Evolutionary conservation across 2,888 invertebrate species (phyloP).

Genomic region (Cheilosia vernalis): DNA sequence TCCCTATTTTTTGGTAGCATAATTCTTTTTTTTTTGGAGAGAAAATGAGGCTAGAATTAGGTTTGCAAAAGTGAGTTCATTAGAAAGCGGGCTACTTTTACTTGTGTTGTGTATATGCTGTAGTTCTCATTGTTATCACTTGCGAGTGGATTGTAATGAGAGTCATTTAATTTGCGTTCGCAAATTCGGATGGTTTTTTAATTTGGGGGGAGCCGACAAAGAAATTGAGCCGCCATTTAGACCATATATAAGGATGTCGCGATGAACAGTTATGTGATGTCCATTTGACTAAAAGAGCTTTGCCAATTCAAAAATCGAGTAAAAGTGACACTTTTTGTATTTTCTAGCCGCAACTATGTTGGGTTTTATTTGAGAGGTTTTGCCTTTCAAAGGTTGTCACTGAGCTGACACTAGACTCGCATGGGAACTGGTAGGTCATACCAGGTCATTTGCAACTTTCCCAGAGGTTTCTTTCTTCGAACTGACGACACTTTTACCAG

Average conservation of each 20-base stretch:
- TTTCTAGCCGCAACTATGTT: no score
- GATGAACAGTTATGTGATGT: background rate
- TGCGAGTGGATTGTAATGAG: conserved; percentile 68
- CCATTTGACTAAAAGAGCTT: no score
- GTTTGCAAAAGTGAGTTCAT: conserved; percentile 67
- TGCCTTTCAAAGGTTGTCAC: no score
- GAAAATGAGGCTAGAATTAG: conserved; percentile 72
- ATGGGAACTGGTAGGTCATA: no score
- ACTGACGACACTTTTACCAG: no score
- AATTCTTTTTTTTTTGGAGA: background rate
- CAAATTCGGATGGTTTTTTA: conserved; percentile 29
- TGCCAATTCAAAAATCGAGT: no score
- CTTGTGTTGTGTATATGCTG: conserved; percentile 15
- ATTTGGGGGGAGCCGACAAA: background rate
- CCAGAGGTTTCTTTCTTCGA: no score
- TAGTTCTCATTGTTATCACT: conserved; percentile 69
- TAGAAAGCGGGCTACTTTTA: conserved; percentile 47
- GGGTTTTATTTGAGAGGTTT: no score
- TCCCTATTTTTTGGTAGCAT: background rate
- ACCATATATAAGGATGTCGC: background rate
- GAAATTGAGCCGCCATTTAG: background rate
- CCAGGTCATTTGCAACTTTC: no score
- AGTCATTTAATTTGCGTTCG: conserved; percentile 50
- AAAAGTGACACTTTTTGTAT: no score
- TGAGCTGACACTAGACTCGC: no score